A percentile compares a stretch with the other conserved stretches of the same genome.
Conservation (phyloP, 1,140 invertebrate genomes). For the Trachelipus rathkii region DNA sequence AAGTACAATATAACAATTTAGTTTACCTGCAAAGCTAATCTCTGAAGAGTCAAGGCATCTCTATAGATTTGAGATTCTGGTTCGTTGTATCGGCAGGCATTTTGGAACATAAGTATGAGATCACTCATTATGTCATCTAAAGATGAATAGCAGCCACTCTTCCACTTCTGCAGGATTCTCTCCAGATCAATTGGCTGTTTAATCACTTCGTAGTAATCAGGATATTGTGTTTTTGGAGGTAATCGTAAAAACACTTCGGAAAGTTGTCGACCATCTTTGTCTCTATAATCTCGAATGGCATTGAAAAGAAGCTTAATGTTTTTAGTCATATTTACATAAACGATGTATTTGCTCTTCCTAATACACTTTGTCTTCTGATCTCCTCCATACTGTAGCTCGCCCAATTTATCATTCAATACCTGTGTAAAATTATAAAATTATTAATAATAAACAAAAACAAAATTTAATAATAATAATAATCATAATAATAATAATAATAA, state of each 20-base stretch:
- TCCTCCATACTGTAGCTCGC: constrained; percentile 21
- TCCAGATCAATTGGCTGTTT: constrained; percentile 97
- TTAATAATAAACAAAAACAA: neutral
- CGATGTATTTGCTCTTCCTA: constrained; percentile 21
- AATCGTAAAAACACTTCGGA: constrained; percentile 94
- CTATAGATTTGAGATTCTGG: constrained; percentile 98
- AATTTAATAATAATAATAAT: neutral
- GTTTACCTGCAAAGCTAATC: constrained; percentile 71
- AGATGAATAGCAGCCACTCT: constrained; percentile 68
- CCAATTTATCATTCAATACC: constrained; percentile 26
- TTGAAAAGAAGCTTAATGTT: constrained; percentile 32
- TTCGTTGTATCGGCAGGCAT: constrained; percentile 99
- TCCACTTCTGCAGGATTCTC: constrained; percentile 83
- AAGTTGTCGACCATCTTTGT: constrained; percentile 69
- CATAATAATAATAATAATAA: too few relatives aligned
- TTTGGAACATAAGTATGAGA: constrained; percentile 96
- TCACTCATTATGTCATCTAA: constrained; percentile 88
- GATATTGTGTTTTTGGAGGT: constrained; percentile 39
- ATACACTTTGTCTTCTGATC: constrained; percentile 5
- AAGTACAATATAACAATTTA: too few relatives aligned
- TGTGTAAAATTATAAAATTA: neutral
- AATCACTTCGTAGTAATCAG: constrained; percentile 66
- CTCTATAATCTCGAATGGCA: constrained; percentile 33
- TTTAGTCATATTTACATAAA: constrained; percentile 11
- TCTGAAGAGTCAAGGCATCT: constrained; percentile 89